Evolutionary conservation across 2,113 vertebrate genomes (phyloP).

Genomic region (Phalacrocorax carbo): DNA sequence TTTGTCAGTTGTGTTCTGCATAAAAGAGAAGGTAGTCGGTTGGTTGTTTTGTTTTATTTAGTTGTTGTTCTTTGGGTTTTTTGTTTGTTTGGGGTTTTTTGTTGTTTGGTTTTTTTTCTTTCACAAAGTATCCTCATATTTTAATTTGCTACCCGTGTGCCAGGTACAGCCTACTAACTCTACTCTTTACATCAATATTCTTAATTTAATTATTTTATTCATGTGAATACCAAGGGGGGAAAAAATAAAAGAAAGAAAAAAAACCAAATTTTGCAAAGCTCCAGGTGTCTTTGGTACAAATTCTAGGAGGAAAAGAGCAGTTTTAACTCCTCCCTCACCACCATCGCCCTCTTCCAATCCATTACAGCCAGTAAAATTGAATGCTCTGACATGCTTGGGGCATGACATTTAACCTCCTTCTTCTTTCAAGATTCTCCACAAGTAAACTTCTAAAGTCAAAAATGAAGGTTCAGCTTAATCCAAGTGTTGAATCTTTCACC

Average conservation of each 20-base stretch:
- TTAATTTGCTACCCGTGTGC: neutral
- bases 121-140: neutral
- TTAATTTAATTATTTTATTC: neutral
- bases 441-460: neutral
- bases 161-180: neutral
- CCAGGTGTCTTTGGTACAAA: neutral
- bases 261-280: neutral
- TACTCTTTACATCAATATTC: neutral
- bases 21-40: neutral
- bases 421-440: neutral
- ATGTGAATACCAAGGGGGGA: accelerated
- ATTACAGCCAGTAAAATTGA: neutral
- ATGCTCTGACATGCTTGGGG: neutral
- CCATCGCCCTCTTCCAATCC: neutral
- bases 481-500: neutral
- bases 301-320: neutral
- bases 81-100: no score
- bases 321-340: neutral
- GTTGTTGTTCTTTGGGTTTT: no score
- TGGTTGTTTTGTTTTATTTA: neutral
- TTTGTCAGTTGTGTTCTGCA: neutral
- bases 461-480: neutral
- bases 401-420: neutral
- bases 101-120: neutral
- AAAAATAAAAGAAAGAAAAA: no score